Percentiles rank a stretch among this genome's conserved stretches.
Evolutionary conservation across 2,113 vertebrate genomes (phyloP).

Genomic region (Cavia porcellus): DNA sequence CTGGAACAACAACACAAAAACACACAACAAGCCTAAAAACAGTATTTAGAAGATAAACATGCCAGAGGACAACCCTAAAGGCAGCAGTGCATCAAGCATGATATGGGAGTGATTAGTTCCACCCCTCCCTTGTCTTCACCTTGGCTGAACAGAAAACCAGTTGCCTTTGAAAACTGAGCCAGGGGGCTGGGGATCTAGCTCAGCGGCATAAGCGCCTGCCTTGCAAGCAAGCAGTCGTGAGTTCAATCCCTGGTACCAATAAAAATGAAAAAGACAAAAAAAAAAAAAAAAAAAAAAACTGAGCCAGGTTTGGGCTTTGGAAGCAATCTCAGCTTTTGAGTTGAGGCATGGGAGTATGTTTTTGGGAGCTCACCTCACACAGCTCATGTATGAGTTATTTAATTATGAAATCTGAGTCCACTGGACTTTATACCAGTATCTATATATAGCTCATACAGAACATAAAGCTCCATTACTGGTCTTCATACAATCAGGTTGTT

Average conservation of each 20-base stretch:
- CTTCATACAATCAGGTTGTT: background rate
- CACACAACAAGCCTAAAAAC: background rate
- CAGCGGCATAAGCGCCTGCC: too few species aligned
- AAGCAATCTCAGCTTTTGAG: background rate
- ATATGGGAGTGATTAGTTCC: background rate
- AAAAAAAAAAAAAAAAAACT: too few species aligned
- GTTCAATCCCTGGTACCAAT: too few species aligned
- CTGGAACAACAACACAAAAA: too few species aligned
- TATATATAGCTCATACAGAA: background rate
- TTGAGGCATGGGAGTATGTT: background rate
- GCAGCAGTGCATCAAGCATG: background rate
- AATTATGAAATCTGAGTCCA: slow-evolving; percentile 36
- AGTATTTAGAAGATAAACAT: background rate
- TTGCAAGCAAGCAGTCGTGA: too few species aligned
- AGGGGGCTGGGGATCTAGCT: too few species aligned
- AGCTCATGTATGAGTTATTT: background rate
- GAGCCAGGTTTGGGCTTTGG: background rate
- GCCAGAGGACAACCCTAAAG: background rate
- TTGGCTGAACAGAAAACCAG: background rate
- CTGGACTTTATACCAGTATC: slow-evolving; percentile 14
- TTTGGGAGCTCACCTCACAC: background rate
- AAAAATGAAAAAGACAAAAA: too few species aligned
- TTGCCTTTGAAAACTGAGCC: background rate
- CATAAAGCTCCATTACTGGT: background rate
- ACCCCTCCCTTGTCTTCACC: background rate